Percentiles rank a stretch among this genome's conserved stretches.
phyloP scores from a whole-genome alignment of 2,797 vertebrate genomes.

The Macrochelys suwanniensis region DNA sequence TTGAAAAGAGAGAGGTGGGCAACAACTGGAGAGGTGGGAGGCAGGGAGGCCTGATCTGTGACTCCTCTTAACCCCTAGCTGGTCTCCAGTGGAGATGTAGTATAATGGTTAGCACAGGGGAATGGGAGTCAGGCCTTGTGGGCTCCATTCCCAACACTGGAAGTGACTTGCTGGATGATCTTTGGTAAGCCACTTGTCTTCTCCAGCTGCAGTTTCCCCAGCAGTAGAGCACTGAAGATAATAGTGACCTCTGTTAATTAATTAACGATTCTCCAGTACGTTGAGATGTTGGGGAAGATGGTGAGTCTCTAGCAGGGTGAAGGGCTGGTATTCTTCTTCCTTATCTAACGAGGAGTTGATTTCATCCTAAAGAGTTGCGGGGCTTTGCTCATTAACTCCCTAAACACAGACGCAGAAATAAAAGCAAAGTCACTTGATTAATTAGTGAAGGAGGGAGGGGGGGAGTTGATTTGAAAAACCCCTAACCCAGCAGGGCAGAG shows the following conservation, averaged over 20 bases:
- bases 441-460: conserved; percentile 18
- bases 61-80: not conserved
- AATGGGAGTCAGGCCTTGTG: not conserved
- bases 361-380: not conserved
- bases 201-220: not conserved
- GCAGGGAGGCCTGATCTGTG: not conserved
- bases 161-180: not conserved
- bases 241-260: not conserved
- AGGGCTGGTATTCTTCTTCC: not conserved
- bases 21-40: not conserved
- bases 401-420: not conserved
- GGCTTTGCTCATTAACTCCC: not conserved
- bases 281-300: not conserved
- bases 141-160: not conserved
- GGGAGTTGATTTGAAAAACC: not conserved
- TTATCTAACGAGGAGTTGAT: not conserved
- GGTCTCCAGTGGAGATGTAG: not conserved
- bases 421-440: not conserved
- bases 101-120: not conserved
- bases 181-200: accelerated
- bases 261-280: accelerated
- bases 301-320: not conserved
- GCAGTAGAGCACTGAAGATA: not conserved
- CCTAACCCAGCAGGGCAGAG: not conserved
- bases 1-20: not conserved